Conservation (phyloP, 1,140 invertebrate genomes). For the Atopsyche davidsoni region DNA sequence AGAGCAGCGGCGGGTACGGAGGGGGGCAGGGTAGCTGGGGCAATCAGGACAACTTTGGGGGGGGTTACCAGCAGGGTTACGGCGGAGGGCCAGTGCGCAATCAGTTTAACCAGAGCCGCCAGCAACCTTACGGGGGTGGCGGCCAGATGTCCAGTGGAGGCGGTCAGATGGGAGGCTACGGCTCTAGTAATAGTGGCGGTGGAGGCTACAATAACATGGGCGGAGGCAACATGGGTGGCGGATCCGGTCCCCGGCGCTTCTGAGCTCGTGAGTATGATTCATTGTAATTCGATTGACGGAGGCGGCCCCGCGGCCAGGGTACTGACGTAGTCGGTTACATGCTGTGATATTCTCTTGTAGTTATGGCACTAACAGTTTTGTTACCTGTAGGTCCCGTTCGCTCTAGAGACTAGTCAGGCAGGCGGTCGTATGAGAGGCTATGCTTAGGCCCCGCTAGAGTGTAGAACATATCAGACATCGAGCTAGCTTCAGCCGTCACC, state of each 20-base stretch:
- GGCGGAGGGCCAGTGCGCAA: constrained; percentile 63
- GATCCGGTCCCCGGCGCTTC: constrained; percentile 16
- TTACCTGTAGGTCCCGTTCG: constrained; percentile 31
- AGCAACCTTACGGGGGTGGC: constrained; percentile 60
- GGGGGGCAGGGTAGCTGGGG: constrained; percentile 51
- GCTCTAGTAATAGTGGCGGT: constrained; percentile 32
- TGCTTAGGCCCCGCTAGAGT: constrained; percentile 23
- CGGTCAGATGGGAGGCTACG: constrained; percentile 37
- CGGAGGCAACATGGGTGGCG: constrained; percentile 21
- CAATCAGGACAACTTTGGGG: constrained; percentile 61
- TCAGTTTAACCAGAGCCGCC: constrained; percentile 57
- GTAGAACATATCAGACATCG: constrained; percentile 15
- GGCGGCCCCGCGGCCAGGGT: not conserved
- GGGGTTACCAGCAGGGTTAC: constrained; percentile 69
- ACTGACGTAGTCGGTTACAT: constrained; percentile 1
- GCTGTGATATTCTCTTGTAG: not conserved
- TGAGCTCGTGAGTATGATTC: constrained; percentile 23
- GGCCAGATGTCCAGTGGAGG: constrained; percentile 37
- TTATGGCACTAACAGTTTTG: constrained; percentile 28
- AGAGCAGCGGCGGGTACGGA: constrained; percentile 37
- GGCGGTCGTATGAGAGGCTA: constrained; percentile 20
- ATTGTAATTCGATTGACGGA: not conserved
- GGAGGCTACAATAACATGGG: constrained; percentile 33
- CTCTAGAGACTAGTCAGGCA: constrained; percentile 30
- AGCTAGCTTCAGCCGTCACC: constrained; percentile 20